phyloP scores from a whole-genome alignment of 2,113 vertebrate genomes.

The Grallaria varia region DNA sequence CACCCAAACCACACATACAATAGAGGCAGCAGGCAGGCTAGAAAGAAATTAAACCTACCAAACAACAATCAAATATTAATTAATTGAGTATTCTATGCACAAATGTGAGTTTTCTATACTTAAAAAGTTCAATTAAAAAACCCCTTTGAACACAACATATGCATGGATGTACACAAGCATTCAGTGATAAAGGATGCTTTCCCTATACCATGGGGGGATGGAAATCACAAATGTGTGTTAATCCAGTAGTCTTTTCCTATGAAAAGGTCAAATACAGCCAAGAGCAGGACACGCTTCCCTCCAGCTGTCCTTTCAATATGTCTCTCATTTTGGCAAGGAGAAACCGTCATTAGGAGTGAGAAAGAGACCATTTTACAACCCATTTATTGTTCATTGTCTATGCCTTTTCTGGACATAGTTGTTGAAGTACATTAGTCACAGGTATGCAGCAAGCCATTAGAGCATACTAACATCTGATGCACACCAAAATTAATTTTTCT shows the following conservation, averaged over 20 bases:
- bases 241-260: not conserved
- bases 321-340: not conserved
- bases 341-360: not conserved
- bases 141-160: not conserved
- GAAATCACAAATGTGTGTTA: not conserved
- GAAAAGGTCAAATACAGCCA: not conserved
- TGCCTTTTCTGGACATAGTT: not conserved
- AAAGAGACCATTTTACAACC: slow-evolving; percentile 24
- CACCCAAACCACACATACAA: not conserved
- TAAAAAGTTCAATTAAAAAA: not conserved
- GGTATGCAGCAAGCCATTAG: not conserved
- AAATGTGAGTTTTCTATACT: not conserved
- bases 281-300: not conserved
- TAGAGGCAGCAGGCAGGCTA: not conserved
- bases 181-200: not conserved
- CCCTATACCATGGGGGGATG: not conserved
- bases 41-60: not conserved
- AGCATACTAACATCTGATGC: not conserved
- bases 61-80: not conserved
- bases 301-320: not conserved
- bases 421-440: slow-evolving; percentile 31
- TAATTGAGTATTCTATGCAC: not conserved
- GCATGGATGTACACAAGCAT: not conserved
- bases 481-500: not conserved
- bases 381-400: not conserved